These are phyloP conservation scores for Pachymerium ferrugineum DNA, from an alignment of 2,888 invertebrate species.

Conservation along the genomic window DNA sequence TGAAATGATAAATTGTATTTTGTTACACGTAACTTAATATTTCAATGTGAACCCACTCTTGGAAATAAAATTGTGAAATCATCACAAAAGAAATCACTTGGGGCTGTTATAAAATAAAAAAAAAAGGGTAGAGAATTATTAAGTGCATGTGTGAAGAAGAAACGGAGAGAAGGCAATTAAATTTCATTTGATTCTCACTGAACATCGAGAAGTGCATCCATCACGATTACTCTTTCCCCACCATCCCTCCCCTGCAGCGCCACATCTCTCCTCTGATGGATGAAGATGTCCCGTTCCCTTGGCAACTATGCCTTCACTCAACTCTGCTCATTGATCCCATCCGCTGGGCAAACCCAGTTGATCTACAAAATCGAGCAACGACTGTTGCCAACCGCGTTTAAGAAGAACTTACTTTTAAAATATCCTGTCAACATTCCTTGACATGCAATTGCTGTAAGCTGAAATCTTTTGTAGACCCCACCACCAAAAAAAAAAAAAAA, in stretches of 20 bases:
- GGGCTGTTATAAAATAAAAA: not conserved
- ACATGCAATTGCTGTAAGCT: constrained; percentile 10
- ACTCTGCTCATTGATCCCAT: constrained; percentile 23
- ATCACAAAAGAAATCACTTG: constrained; percentile 17
- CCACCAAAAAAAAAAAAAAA: no score
- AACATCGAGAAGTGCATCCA: constrained; percentile 22
- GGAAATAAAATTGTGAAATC: constrained; percentile 17
- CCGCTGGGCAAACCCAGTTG: constrained; percentile 23
- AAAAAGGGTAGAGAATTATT: not conserved
- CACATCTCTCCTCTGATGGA: constrained; percentile 4
- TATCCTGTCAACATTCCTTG: constrained; percentile 6
- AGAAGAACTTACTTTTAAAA: constrained; percentile 20
- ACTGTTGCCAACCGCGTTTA: constrained; percentile 19
- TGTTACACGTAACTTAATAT: constrained; percentile 20
- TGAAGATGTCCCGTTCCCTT: constrained; percentile 19
- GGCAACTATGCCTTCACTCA: constrained; percentile 22
- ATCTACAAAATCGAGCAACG: constrained; percentile 19
- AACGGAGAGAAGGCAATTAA: constrained; percentile 1
- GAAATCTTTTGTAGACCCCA: no score
- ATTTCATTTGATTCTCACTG: constrained; percentile 25
- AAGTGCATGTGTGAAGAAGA: constrained; percentile 2
- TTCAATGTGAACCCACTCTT: constrained; percentile 8
- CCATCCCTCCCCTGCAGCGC: not conserved
- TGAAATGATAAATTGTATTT: not conserved
- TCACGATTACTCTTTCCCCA: not conserved